Base-by-base conservation (phyloP, 2,797 vertebrate genomes). In the Euphonia xanthogaster region DNA sequence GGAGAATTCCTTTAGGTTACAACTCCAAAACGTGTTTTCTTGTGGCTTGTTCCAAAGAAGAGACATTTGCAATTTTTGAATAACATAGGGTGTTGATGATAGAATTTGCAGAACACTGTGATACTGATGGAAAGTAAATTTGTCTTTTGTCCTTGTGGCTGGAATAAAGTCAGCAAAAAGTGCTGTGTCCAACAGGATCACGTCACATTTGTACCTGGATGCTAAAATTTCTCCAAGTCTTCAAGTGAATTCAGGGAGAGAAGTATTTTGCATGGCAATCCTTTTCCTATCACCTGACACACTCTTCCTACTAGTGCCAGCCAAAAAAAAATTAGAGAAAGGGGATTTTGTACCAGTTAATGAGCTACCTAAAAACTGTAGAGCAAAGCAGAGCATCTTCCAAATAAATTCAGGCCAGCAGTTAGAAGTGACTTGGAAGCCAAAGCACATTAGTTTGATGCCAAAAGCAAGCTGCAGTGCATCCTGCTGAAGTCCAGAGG, bases 361-460 rank as follows among this genome's bases (percentile, higher is more conserved):
- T 23, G 28, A 53, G 3, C 17, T 54, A 65, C 33, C 39, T 66
- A 62, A 76, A 92, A 67, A 17, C 21, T 28, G 19, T 2, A 4
- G 2, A 90, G 33, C 33, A 78, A 75, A 79, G 60, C 14, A 45
- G 7, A 86, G 1, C 28, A 48, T 40, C 33, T 50, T 80, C 33
- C 33, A 83, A 40, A 83, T 28, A 71, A 85, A 67, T 17, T 31
- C 61, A 87, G 67, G 3, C 21, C 28, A 4, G 35, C 14, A 39
- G n/a, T 51, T 54, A 51, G 51, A 54, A 83, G 20, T 51, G 40
- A 30, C 30, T 79, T 75, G 47, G 81, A 80, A 93, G 35, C 3
- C 57, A 77, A 63, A 68, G 9, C 5, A 12, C 0, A 0, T 5
- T 8, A 88, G 8, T 4, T 7, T 37, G 51, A 62, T 4, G 6